Percentiles rank a stretch among this genome's conserved stretches.
Conservation (phyloP, 2,888 invertebrate species). For the Ormyrus rosae region DNA sequence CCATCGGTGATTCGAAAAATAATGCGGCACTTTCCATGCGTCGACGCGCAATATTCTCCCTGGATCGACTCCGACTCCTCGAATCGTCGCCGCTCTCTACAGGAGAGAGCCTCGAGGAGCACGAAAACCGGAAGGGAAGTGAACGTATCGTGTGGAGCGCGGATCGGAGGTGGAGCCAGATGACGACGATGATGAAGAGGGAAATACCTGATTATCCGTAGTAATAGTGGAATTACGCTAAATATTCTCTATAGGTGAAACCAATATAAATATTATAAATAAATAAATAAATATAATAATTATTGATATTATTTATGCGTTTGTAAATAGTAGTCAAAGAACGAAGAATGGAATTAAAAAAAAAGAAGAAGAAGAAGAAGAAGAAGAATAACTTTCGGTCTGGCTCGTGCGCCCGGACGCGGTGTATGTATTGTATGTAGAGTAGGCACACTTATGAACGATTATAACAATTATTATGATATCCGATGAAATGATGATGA, state of each 20-base stretch:
- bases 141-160: conserved; percentile 1
- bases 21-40: neutral
- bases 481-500: conserved; percentile 56
- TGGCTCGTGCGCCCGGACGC: conserved; percentile 66
- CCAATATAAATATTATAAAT: conserved; percentile 66
- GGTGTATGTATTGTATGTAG: conserved; percentile 76
- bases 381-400: conserved; percentile 54
- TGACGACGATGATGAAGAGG: conserved; percentile 46
- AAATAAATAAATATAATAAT: conserved; percentile 69
- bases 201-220: conserved; percentile 63
- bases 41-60: conserved; percentile 11
- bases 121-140: neutral
- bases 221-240: conserved; percentile 58
- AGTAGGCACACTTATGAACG: conserved; percentile 67
- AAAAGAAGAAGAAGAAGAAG: neutral
- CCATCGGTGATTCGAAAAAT: conserved; percentile 20
- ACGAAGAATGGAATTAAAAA: conserved; percentile 39
- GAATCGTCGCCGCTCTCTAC: conserved; percentile 9
- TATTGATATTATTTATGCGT: conserved; percentile 74
- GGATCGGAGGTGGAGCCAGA: conserved; percentile 27
- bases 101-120: conserved; percentile 4
- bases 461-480: conserved; percentile 64
- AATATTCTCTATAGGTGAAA: conserved; percentile 61
- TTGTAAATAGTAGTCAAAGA: conserved; percentile 75
- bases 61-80: conserved; percentile 16